Conservation (phyloP, 2,113 vertebrate genomes). For the Origma solitaria region DNA sequence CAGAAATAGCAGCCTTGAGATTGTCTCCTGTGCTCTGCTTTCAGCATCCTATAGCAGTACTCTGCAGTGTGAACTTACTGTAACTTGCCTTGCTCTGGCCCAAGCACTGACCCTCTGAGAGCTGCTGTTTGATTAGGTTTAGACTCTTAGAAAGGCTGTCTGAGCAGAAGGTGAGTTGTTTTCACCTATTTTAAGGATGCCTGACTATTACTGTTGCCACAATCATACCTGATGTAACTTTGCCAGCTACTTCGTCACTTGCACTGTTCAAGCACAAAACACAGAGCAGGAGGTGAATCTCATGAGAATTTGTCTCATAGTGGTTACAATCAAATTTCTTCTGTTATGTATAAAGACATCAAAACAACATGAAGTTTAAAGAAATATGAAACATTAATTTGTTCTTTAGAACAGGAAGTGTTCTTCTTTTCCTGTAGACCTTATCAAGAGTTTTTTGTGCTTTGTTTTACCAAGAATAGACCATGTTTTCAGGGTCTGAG, state of each 20-base stretch:
- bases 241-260: neutral
- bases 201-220: neutral
- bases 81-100: rapidly evolving
- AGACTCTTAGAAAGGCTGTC: neutral
- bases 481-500: neutral
- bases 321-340: neutral
- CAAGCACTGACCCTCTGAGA: neutral
- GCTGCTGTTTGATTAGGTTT: neutral
- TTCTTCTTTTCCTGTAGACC: neutral
- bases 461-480: neutral
- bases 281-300: neutral
- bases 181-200: neutral
- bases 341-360: neutral
- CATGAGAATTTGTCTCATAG: neutral
- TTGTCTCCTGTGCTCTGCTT: neutral
- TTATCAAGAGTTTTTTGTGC: neutral
- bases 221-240: neutral
- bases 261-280: neutral
- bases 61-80: neutral
- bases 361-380: neutral
- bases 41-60: neutral
- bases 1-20: neutral
- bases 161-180: neutral
- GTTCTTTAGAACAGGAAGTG: neutral
- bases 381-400: neutral